phyloP scores from a whole-genome alignment of 2,797 vertebrate genomes.

The Danio aesculapii region DNA sequence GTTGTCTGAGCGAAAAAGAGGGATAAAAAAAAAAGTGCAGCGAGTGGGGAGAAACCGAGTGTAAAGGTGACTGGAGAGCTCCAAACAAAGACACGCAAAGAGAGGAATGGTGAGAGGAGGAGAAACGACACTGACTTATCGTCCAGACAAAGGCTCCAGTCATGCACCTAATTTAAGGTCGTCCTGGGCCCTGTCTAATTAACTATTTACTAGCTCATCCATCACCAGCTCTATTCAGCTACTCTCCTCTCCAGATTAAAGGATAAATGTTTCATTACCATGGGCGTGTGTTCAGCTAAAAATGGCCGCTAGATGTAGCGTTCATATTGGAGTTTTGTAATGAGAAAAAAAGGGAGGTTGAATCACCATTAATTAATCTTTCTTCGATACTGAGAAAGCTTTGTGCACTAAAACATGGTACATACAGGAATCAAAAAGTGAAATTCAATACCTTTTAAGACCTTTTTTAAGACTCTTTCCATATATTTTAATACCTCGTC shows the following conservation, averaged over 20 bases:
- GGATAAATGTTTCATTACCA: slow-evolving; percentile 68
- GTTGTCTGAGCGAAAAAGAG: not conserved
- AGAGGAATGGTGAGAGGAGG: slow-evolving; percentile 30
- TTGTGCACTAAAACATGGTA: no score
- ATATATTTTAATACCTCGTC: no score
- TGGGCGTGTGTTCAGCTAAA: slow-evolving; percentile 42
- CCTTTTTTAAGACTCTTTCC: no score
- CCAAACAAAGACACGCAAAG: slow-evolving; percentile 34
- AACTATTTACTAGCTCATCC: slow-evolving; percentile 85
- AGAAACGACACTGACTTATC: slow-evolving; percentile 72
- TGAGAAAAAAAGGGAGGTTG: slow-evolving; percentile 36
- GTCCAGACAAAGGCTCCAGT: slow-evolving; percentile 77
- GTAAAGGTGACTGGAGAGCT: not conserved
- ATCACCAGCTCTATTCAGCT: slow-evolving; percentile 74
- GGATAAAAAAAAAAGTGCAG: not conserved
- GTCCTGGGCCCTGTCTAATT: slow-evolving; percentile 80
- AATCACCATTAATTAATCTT: slow-evolving; percentile 51
- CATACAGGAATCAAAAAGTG: no score
- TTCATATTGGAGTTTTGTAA: slow-evolving; percentile 16
- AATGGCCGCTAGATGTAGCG: slow-evolving; percentile 38
- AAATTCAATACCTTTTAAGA: no score
- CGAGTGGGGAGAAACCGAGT: not conserved
- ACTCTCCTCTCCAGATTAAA: slow-evolving; percentile 64
- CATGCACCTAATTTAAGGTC: slow-evolving; percentile 81
- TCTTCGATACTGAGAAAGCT: no score